Evolutionary conservation across 2,888 invertebrate genomes (phyloP).

Genomic region (Archips crataeganus): DNA sequence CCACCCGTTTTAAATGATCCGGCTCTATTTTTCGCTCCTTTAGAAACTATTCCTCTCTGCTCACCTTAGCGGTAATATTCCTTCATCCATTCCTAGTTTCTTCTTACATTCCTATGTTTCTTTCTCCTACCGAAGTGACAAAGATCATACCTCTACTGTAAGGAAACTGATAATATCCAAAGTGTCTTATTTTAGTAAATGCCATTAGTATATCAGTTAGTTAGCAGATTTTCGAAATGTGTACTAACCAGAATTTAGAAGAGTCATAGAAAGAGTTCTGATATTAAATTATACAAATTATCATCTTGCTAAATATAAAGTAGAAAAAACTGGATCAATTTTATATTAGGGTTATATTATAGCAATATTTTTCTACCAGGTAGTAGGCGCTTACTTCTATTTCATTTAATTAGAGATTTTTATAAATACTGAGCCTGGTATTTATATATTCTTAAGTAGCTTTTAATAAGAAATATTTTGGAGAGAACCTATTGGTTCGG

Average conservation of each 20-base stretch:
- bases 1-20: slow-evolving; percentile 69
- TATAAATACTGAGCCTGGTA: slow-evolving; percentile 70
- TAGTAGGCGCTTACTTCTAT: slow-evolving; percentile 77
- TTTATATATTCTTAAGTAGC: slow-evolving; percentile 75
- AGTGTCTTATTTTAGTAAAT: slow-evolving; percentile 85
- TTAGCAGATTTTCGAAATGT: slow-evolving; percentile 81
- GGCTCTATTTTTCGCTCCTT: slow-evolving; percentile 10
- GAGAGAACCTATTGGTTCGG: slow-evolving; percentile 62
- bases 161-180: slow-evolving; percentile 79
- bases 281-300: slow-evolving; percentile 61
- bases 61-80: slow-evolving; percentile 53
- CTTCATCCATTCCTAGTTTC: slow-evolving; percentile 71
- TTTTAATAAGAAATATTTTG: slow-evolving; percentile 64
- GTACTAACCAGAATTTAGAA: slow-evolving; percentile 74
- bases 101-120: slow-evolving; percentile 74
- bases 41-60: slow-evolving; percentile 32
- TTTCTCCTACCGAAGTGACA: slow-evolving; percentile 64
- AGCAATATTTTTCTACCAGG: slow-evolving; percentile 80
- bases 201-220: slow-evolving; percentile 81
- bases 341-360: slow-evolving; percentile 76
- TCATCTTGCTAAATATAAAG: slow-evolving; percentile 64
- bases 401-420: slow-evolving; percentile 76
- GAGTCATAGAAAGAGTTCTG: slow-evolving; percentile 71
- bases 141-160: slow-evolving; percentile 58
- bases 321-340: slow-evolving; percentile 71